Base-by-base conservation (phyloP, 2,797 vertebrate species). In the Allenopithecus nigroviridis region DNA sequence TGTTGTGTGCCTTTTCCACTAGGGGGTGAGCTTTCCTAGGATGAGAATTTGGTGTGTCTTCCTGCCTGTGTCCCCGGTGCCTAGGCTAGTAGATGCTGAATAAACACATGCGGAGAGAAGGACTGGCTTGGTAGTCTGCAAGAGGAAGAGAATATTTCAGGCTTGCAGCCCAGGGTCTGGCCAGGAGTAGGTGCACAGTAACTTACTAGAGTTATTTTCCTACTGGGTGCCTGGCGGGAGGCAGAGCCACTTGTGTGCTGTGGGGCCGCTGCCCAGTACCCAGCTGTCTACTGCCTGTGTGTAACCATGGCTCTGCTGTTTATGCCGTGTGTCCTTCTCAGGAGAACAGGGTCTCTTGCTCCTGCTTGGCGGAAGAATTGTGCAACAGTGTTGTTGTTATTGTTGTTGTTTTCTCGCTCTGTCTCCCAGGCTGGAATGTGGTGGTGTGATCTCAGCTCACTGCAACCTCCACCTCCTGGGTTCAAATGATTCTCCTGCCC, bases 231-330 rank as follows among this genome's bases (percentile, higher is more conserved):
- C 41, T 22, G 43, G 28, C 1, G 0, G 57, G 41, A 76, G 74
- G 57, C 80, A 81, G n/a, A 53, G 68, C 36, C 22, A 14, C 28
- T 22, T 0, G 0, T 48, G 78, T 0, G 5, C 59, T 4, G 33
- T 22, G 9, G 59, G 30, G 1, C 6, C 9, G 1, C 72, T 5
- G 28, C n/a, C 17, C 46, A 6, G 55, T 22, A 13, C 46, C 33
- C 7, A 2, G 55, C 61, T 4, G 0, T 36, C 36, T 10, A 53
- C 13, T 0, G 1, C 43, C 55, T 36, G 43, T 14, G 10, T n/a
- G 39, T 41, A 68, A 48, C 70, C 57, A 24, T 12, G 72, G 70
- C 59, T 59, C n/a, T 70, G 36, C 53, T 64, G 28, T 50, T 10
- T 21, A 48, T 17, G 14, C 21, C 2, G 30, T 53, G n/a, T 17